Evolutionary conservation across 2,888 invertebrate genomes (phyloP).

Genomic region (Hypselothyrea guttata): DNA sequence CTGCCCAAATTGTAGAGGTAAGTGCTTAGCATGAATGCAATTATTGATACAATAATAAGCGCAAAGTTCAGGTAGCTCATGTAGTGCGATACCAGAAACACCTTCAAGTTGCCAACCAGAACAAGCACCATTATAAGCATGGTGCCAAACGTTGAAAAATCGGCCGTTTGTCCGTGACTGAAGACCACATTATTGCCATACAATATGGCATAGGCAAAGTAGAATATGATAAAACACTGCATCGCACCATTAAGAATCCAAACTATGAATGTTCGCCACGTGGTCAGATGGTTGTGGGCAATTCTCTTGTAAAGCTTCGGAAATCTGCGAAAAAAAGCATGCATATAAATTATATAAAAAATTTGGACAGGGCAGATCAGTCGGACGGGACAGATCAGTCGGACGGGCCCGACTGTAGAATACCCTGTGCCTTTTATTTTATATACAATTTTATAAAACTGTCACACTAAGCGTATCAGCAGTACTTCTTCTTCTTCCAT

Average conservation of each 20-base stretch:
- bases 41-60: constrained; percentile 83
- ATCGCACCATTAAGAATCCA: constrained; percentile 85
- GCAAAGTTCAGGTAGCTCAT: constrained; percentile 83
- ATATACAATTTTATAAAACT: no score
- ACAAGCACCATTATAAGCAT: constrained; percentile 84
- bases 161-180: constrained; percentile 83
- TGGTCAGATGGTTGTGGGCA: constrained; percentile 85
- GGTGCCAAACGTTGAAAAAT: constrained; percentile 84
- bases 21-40: constrained; percentile 84
- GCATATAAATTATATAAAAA: no score
- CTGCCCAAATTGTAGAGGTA: constrained; percentile 83
- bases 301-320: constrained; percentile 87
- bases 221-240: constrained; percentile 86
- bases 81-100: constrained; percentile 85
- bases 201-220: constrained; percentile 82
- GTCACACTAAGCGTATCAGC: no score
- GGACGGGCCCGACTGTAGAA: no score
- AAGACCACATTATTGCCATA: constrained; percentile 82
- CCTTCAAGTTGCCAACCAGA: constrained; percentile 84
- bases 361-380: no score
- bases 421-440: no score
- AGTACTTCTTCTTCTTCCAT: no score
- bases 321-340: constrained; percentile 82
- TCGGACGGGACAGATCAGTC: no score
- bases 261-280: constrained; percentile 84